Conservation (phyloP, 2,797 vertebrate species). For the Dendrocincla tyrannina region DNA sequence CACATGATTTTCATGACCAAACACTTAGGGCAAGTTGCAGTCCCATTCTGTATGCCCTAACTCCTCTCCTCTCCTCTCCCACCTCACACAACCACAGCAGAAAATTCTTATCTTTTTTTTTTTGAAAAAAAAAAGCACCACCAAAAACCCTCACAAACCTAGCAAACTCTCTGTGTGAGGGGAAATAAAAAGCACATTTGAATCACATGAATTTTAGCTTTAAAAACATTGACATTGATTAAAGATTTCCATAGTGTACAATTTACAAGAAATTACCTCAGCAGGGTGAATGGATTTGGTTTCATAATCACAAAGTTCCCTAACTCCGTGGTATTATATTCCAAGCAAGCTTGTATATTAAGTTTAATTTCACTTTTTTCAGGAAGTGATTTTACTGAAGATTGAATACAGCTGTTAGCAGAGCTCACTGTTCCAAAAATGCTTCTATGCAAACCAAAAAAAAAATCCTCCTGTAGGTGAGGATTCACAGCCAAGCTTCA, state of each 20-base stretch:
- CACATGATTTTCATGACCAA: background rate
- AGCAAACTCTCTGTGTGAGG: background rate
- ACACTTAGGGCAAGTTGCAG: background rate
- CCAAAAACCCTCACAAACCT: background rate
- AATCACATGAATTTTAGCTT: slow-evolving; percentile 51
- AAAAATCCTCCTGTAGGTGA: slow-evolving; percentile 62
- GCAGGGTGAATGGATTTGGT: slow-evolving; percentile 63
- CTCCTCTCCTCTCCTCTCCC: background rate
- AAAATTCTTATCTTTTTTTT: background rate
- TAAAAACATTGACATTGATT: slow-evolving; percentile 65
- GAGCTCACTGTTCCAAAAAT: slow-evolving; percentile 65
- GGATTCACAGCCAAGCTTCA: slow-evolving; percentile 9
- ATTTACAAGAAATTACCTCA: slow-evolving; percentile 77
- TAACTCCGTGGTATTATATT: slow-evolving; percentile 64
- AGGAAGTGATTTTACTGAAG: slow-evolving; percentile 75
- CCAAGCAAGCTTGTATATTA: slow-evolving; percentile 67
- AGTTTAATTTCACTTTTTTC: slow-evolving; percentile 76
- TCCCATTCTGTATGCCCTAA: background rate
- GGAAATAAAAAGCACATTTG: slow-evolving; percentile 50
- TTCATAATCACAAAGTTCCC: slow-evolving; percentile 75
- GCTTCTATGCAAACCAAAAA: slow-evolving; percentile 50
- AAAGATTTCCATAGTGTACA: slow-evolving; percentile 61
- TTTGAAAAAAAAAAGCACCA: background rate
- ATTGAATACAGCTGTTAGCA: slow-evolving; percentile 77
- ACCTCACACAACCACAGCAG: background rate